Percentiles rank a stretch among this genome's conserved stretches.
These are phyloP conservation scores for Melanotaenia duboulayi DNA, from an alignment of 2,113 vertebrate genomes.

Conservation along the genomic window DNA sequence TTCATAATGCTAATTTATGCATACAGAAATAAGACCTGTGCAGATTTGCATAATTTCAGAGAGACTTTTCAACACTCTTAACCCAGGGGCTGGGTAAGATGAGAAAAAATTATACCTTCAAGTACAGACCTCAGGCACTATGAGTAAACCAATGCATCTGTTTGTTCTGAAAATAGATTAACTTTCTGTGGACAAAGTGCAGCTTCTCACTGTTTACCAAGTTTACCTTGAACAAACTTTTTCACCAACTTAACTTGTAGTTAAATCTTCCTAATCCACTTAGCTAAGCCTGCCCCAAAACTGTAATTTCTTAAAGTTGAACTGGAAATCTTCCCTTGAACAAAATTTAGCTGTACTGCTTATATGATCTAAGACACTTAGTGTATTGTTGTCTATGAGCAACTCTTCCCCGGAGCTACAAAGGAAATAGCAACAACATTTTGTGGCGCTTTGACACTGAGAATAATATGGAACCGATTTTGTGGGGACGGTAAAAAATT, in stretches of 20 bases:
- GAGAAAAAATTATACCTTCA: conserved; percentile 48
- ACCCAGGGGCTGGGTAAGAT: conserved; percentile 45
- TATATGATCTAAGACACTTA: conserved; percentile 52
- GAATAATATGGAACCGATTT: conserved; percentile 31
- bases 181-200: conserved; percentile 53
- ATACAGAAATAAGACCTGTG: conserved; percentile 42
- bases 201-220: conserved; percentile 27
- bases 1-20: conserved; percentile 53
- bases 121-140: conserved; percentile 58
- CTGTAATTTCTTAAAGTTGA: conserved; percentile 28
- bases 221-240: conserved; percentile 51
- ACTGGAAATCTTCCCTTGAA: conserved; percentile 55
- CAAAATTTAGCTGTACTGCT: conserved; percentile 48
- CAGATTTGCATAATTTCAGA: conserved; percentile 64
- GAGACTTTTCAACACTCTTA: conserved; percentile 41
- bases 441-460: conserved; percentile 17
- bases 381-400: conserved; percentile 32
- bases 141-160: conserved; percentile 50
- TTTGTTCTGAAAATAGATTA: conserved; percentile 57
- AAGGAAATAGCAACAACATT: conserved; percentile 38
- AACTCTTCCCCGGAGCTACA: conserved; percentile 33
- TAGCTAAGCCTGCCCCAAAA: conserved; percentile 65
- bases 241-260: conserved; percentile 34
- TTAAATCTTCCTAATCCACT: conserved; percentile 70
- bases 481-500: conserved; percentile 26